Evolutionary conservation across 2,888 invertebrate species (phyloP).

Genomic region (Drosophila mulleri): DNA sequence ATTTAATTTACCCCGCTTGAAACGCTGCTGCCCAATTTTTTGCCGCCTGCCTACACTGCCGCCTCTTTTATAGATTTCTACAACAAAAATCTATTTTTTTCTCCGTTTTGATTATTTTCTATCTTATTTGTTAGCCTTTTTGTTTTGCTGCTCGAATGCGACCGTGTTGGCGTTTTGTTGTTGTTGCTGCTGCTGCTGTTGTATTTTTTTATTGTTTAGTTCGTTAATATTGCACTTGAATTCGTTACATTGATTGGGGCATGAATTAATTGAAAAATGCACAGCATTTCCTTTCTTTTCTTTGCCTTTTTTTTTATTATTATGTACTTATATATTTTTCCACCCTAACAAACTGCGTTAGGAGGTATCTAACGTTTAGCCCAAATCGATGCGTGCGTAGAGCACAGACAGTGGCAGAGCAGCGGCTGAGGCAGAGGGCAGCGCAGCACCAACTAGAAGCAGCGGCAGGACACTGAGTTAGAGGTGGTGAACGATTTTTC

Average conservation of each 20-base stretch:
- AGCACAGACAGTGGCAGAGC: conserved; percentile 49
- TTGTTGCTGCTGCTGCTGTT: conserved; percentile 14
- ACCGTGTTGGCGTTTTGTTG: conserved; percentile 40
- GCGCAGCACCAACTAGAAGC: conserved; percentile 54
- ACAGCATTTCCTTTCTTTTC: conserved; percentile 55
- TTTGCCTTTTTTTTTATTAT: conserved; percentile 50
- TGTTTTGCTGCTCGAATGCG: conserved; percentile 56
- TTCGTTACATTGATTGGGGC: conserved; percentile 43
- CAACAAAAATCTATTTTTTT: background rate
- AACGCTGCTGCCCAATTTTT: conserved; percentile 24
- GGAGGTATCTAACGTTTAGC: conserved; percentile 80
- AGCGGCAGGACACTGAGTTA: conserved; percentile 59
- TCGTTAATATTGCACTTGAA: conserved; percentile 58
- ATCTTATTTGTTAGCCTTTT: conserved; percentile 49
- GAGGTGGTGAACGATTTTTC: conserved; percentile 70
- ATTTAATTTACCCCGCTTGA: conserved; percentile 41
- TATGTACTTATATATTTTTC: conserved; percentile 65
- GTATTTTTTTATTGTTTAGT: conserved; percentile 42
- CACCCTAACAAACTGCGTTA: conserved; percentile 76
- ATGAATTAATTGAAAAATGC: conserved; percentile 55
- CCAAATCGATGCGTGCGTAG: conserved; percentile 77
- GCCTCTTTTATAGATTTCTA: conserved; percentile 28
- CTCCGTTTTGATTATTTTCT: conserved; percentile 20
- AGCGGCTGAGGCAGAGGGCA: conserved; percentile 47
- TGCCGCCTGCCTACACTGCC: conserved; percentile 36